These are phyloP conservation scores for Sphenopsis melanotis DNA, from an alignment of 2,797 vertebrate species.

Conservation along the genomic window DNA sequence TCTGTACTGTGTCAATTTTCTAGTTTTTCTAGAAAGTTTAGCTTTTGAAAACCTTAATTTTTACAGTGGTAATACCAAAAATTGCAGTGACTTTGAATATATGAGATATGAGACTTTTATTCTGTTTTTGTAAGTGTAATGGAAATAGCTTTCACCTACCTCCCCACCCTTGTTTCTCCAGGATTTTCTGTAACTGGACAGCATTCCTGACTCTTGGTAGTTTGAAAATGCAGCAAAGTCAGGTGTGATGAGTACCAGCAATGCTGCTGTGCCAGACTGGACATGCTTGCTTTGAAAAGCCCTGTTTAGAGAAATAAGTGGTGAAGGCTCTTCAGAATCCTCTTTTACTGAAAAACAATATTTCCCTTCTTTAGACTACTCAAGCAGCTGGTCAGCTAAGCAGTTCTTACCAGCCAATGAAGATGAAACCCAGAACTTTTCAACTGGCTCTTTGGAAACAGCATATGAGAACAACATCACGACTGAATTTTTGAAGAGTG, in stretches of 20 bases:
- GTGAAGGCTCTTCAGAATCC: background rate
- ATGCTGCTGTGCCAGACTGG: background rate
- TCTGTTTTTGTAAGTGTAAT: background rate
- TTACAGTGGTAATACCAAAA: background rate
- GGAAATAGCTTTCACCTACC: background rate
- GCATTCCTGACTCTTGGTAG: background rate
- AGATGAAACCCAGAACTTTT: background rate
- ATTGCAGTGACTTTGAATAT: background rate
- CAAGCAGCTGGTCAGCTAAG: background rate
- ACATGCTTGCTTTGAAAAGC: background rate
- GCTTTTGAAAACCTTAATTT: background rate
- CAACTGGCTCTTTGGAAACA: background rate
- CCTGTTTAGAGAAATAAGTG: background rate
- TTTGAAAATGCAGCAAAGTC: background rate
- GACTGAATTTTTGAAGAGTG: conserved; percentile 41
- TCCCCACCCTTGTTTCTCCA: background rate
- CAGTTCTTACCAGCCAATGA: background rate
- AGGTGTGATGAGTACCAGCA: background rate
- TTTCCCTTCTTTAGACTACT: background rate
- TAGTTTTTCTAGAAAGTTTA: background rate
- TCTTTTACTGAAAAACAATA: background rate
- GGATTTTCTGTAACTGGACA: background rate
- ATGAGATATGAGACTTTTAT: background rate
- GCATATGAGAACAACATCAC: background rate
- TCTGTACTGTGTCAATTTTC: fast-evolving